Evolutionary conservation across 2,888 invertebrate species (phyloP).

Genomic region (Idaea aversata): DNA sequence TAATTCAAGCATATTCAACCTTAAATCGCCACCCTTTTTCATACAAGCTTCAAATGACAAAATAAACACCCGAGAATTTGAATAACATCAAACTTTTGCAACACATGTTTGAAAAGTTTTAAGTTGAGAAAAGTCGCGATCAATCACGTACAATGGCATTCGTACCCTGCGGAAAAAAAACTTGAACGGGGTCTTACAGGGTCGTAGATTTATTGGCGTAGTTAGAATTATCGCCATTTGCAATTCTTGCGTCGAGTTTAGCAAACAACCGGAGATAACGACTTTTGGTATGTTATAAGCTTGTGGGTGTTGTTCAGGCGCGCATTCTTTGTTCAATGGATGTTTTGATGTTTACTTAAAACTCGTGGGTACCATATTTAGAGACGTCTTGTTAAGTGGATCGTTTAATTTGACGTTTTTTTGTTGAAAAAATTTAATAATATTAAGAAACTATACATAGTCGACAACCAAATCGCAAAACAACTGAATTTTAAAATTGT

Average conservation of each 20-base stretch:
- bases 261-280: constrained; percentile 69
- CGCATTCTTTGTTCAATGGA: constrained; percentile 20
- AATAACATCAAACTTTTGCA: constrained; percentile 37
- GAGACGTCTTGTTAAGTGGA: not conserved
- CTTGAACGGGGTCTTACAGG: constrained; percentile 67
- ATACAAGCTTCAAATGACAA: constrained; percentile 22
- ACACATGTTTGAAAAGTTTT: constrained; percentile 65
- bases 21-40: not conserved
- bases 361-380: not conserved
- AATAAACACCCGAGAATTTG: constrained; percentile 47
- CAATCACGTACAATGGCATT: constrained; percentile 71
- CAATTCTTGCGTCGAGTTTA: constrained; percentile 70
- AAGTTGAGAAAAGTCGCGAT: constrained; percentile 62
- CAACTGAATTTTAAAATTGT: no score
- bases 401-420: not conserved
- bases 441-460: no score
- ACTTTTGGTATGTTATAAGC: constrained; percentile 39
- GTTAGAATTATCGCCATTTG: constrained; percentile 80
- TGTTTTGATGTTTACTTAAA: not conserved
- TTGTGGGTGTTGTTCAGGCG: constrained; percentile 10
- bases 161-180: constrained; percentile 72
- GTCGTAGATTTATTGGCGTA: constrained; percentile 75
- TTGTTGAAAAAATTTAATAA: constrained; percentile 3
- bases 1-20: not conserved
- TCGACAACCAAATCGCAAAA: no score